Conservation (phyloP, 2,888 invertebrate genomes). For the Leucoma salicis region DNA sequence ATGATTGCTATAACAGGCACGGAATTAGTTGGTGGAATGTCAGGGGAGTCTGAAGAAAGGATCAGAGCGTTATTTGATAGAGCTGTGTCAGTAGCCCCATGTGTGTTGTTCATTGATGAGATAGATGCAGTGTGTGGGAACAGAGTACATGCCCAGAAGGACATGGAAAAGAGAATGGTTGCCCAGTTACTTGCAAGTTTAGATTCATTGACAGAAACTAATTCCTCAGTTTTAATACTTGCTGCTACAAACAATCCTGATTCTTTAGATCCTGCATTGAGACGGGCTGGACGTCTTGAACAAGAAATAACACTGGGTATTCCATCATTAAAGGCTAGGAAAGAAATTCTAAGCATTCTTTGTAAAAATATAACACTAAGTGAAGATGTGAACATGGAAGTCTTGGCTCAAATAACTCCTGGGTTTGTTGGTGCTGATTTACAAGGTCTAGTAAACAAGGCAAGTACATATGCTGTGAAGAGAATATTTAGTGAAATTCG, state of each 20-base stretch:
- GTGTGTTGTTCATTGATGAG: constrained; percentile 97
- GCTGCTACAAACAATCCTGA: constrained; percentile 98
- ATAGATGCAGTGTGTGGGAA: constrained; percentile 98
- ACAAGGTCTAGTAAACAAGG: constrained; percentile 91
- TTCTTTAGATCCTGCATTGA: constrained; percentile 93
- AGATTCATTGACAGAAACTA: constrained; percentile 86
- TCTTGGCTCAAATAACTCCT: constrained; percentile 92
- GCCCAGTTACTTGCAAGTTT: constrained; percentile 94
- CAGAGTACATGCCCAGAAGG: constrained; percentile 93
- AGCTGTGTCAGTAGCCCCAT: constrained; percentile 88
- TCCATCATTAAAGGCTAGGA: constrained; percentile 91
- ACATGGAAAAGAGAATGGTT: constrained; percentile 98
- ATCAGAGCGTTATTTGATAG: constrained; percentile 95
- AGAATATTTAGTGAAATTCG: constrained; percentile 68
- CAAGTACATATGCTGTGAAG: constrained; percentile 93
- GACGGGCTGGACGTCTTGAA: constrained; percentile 96
- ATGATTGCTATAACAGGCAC: constrained; percentile 94
- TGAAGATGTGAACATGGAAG: constrained; percentile 86
- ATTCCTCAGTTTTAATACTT: constrained; percentile 89
- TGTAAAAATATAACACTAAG: constrained; percentile 87
- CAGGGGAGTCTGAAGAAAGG: constrained; percentile 97
- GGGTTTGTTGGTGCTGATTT: constrained; percentile 98
- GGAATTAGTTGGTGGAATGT: constrained; percentile 96
- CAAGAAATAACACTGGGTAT: constrained; percentile 97
- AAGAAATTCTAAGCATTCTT: constrained; percentile 88